Percentiles rank a stretch among this genome's conserved stretches.
phyloP scores from a whole-genome alignment of 92 coral and sea anemone genomes.

The Siderastrea siderea region DNA sequence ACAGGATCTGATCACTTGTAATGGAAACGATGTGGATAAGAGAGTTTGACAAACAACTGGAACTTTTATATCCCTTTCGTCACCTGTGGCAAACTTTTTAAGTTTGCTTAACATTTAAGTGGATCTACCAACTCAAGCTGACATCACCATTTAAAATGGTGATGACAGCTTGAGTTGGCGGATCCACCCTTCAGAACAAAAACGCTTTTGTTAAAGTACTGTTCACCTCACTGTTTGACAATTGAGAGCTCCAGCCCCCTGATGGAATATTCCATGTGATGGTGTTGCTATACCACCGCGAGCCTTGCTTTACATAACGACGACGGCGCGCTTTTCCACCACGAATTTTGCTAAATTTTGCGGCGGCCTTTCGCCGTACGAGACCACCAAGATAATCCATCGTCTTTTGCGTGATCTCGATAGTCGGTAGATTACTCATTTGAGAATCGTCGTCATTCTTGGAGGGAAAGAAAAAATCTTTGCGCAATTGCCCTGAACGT shows the following conservation, averaged over 20 bases:
- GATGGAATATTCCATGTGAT: constrained; percentile 66
- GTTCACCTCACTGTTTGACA: constrained; percentile 32
- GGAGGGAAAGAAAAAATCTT: constrained; percentile 14
- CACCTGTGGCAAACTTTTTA: constrained; percentile 50
- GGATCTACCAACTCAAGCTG: too few relatives aligned
- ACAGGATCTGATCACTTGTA: background rate
- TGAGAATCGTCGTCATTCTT: background rate
- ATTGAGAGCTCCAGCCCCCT: constrained; percentile 5
- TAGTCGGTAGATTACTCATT: background rate
- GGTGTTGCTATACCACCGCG: constrained; percentile 35
- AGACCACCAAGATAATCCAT: background rate
- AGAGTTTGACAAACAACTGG: background rate
- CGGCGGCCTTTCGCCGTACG: background rate
- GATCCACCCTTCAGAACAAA: constrained; percentile 41
- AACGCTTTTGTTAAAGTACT: constrained; percentile 47
- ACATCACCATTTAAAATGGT: background rate
- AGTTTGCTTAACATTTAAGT: too few relatives aligned
- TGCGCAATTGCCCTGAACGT: background rate
- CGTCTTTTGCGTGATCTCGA: background rate
- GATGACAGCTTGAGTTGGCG: constrained; percentile 38
- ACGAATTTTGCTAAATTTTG: background rate
- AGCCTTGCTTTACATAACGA: constrained; percentile 48
- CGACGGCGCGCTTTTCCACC: constrained; percentile 14
- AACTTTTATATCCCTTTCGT: background rate
- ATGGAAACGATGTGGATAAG: too few relatives aligned